These are phyloP conservation scores for Spermophilus dauricus DNA, from an alignment of 2,113 vertebrate species.

Conservation along the genomic window DNA sequence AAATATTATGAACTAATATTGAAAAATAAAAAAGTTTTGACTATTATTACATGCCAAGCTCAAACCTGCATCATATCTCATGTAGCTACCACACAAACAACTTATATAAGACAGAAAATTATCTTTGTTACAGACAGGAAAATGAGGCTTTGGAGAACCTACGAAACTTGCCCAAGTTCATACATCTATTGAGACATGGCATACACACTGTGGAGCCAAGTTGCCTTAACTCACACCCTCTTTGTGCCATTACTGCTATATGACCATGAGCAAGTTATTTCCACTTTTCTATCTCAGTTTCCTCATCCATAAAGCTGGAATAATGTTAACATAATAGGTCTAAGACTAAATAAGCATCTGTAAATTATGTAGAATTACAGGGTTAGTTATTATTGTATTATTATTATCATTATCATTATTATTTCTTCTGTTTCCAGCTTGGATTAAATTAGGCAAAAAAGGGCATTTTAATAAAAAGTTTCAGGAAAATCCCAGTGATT, in stretches of 20 bases:
- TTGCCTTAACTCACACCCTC: neutral
- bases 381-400: neutral
- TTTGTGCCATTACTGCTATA: neutral
- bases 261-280: rapidly evolving
- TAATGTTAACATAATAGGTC: neutral
- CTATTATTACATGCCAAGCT: neutral
- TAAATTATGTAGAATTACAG: neutral
- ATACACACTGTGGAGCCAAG: neutral
- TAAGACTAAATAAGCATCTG: neutral
- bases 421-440: neutral
- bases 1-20: neutral
- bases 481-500: neutral
- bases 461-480: constrained; percentile 9
- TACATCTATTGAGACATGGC: neutral
- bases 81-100: neutral
- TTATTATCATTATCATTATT: neutral
- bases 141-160: neutral
- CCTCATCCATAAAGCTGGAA: neutral
- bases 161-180: neutral
- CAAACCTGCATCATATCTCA: neutral
- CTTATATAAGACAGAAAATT: neutral
- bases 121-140: neutral
- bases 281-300: neutral
- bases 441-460: neutral
- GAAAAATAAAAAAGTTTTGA: neutral